phyloP scores from a whole-genome alignment of 2,888 invertebrate genomes.

The Torymus tubicola region DNA sequence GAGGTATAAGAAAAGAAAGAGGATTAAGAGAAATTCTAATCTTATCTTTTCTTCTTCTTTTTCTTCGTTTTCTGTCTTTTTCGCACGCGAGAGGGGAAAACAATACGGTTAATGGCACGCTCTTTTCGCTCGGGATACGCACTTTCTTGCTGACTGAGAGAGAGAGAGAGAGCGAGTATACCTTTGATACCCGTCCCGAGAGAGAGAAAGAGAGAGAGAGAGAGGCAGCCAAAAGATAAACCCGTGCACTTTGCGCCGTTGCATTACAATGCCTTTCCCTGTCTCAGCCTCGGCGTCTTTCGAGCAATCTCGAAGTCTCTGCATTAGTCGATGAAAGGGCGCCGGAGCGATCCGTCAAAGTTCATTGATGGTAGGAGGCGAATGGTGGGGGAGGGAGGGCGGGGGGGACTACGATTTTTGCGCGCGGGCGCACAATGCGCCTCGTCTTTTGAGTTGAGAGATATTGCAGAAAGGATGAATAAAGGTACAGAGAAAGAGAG shows the following conservation, averaged over 20 bases:
- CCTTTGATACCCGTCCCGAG: too few species aligned
- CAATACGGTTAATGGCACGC: constrained; percentile 65
- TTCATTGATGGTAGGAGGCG: too few species aligned
- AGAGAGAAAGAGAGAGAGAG: not conserved
- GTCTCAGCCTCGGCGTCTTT: not conserved
- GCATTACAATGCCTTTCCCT: constrained; percentile 30
- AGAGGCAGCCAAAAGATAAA: constrained; percentile 36
- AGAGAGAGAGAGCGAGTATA: constrained; percentile 2
- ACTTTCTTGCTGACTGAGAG: constrained; percentile 38
- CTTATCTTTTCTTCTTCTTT: constrained; percentile 52
- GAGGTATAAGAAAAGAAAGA: constrained; percentile 9
- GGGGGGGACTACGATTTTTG: too few species aligned
- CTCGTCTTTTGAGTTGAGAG: too few species aligned
- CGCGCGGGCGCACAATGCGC: too few species aligned
- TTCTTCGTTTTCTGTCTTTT: too few species aligned
- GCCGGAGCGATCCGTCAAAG: too few species aligned
- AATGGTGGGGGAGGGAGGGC: too few species aligned
- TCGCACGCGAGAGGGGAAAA: constrained; percentile 63
- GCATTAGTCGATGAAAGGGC: constrained; percentile 47
- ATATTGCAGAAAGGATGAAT: too few species aligned
- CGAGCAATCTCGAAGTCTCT: constrained; percentile 23
- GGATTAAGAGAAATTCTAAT: constrained; percentile 57
- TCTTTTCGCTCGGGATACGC: constrained; percentile 12
- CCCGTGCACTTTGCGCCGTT: constrained; percentile 41
- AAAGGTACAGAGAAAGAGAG: too few species aligned